phyloP scores from a whole-genome alignment of 2,113 vertebrate species.

The Vombatus ursinus region DNA sequence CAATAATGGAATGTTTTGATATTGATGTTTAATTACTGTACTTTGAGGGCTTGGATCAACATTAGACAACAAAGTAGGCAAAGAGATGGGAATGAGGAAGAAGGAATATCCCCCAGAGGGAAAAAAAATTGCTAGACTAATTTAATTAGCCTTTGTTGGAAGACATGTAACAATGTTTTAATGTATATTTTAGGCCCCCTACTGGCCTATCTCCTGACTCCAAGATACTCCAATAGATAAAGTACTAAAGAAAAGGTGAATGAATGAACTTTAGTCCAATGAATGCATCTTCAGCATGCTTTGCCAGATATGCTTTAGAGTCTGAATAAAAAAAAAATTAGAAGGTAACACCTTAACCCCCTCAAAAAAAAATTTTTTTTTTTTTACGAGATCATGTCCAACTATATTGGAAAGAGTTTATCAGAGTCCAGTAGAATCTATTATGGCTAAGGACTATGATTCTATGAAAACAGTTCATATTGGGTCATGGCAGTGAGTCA shows the following conservation, averaged over 20 bases:
- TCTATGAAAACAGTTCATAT: too few species aligned
- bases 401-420: too few species aligned
- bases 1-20: background rate
- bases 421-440: too few species aligned
- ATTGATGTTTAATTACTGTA: conserved; percentile 1
- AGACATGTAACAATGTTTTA: background rate
- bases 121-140: background rate
- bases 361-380: too few species aligned
- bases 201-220: background rate
- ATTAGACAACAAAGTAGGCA: background rate
- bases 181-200: background rate
- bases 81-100: conserved; percentile 7
- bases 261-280: background rate
- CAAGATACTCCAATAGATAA: too few species aligned
- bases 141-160: conserved; percentile 21
- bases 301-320: too few species aligned
- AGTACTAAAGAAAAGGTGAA: background rate
- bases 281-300: too few species aligned
- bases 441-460: too few species aligned
- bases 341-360: too few species aligned
- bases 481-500: too few species aligned
- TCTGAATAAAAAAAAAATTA: too few species aligned
- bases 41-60: background rate
- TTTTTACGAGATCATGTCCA: too few species aligned
- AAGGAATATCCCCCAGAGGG: background rate